Conservation (phyloP, 1,140 invertebrate species). For the Anastatus disparis region DNA sequence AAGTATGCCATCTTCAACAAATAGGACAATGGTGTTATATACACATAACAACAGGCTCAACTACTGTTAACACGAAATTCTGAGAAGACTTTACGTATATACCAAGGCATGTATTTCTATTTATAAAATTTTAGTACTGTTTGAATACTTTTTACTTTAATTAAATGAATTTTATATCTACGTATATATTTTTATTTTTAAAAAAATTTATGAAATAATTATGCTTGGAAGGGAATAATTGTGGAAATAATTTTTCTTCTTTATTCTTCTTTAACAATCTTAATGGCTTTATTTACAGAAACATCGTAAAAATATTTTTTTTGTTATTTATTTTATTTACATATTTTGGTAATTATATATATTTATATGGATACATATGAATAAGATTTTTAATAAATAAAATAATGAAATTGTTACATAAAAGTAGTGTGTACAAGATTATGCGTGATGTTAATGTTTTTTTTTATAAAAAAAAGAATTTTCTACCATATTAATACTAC, state of each 20-base stretch:
- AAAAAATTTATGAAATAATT: neutral
- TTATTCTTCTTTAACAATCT: neutral
- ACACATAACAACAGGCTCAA: too few species aligned
- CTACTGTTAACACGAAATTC: neutral
- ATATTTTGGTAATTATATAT: neutral
- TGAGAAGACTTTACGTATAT: neutral
- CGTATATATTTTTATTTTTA: constrained; percentile 28
- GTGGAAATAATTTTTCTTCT: neutral
- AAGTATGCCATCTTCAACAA: constrained; percentile 8
- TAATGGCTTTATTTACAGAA: neutral
- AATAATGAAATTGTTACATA: constrained; percentile 1
- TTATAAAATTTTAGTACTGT: neutral
- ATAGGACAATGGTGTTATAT: neutral
- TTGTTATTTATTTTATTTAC: constrained; percentile 19
- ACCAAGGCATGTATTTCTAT: neutral
- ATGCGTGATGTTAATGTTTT: neutral
- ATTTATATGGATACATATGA: too few species aligned
- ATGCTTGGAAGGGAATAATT: neutral
- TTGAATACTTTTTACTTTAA: constrained; percentile 1
- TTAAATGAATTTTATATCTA: neutral
- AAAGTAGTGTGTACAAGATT: neutral
- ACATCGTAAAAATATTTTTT: neutral
- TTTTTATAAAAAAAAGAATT: neutral
- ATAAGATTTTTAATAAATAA: neutral
- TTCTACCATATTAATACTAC: too few species aligned